phyloP scores from a whole-genome alignment of 2,113 vertebrate genomes.

The Apeltes quadracus region DNA sequence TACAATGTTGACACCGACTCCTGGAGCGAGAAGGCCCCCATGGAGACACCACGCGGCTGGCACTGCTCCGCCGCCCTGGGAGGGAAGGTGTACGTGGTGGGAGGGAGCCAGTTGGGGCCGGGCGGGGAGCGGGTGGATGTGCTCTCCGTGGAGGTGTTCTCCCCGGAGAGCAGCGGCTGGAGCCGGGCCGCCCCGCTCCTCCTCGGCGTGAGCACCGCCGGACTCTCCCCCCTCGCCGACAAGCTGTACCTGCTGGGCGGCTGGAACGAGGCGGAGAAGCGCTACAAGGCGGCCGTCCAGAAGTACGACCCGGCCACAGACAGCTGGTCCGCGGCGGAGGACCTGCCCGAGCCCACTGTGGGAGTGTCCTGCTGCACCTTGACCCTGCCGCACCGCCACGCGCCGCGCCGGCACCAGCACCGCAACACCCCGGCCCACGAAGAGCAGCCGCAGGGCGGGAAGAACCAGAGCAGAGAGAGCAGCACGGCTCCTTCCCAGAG shows the following conservation, averaged over 20 bases:
- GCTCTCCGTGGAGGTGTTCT: slow-evolving; percentile 82
- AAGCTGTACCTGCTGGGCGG: slow-evolving; percentile 82
- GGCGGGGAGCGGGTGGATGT: slow-evolving; percentile 84
- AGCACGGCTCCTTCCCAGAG: slow-evolving; percentile 59
- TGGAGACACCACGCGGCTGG: slow-evolving; percentile 85
- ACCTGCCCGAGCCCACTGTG: slow-evolving; percentile 84
- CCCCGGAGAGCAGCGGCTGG: slow-evolving; percentile 73
- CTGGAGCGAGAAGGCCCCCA: slow-evolving; percentile 77
- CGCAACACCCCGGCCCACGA: slow-evolving; percentile 74
- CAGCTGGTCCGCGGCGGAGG: slow-evolving; percentile 79
- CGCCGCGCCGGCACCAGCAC: slow-evolving; percentile 74
- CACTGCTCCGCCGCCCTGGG: slow-evolving; percentile 79
- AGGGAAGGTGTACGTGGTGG: slow-evolving; percentile 80
- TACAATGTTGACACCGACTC: slow-evolving; percentile 76
- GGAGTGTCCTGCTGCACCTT: slow-evolving; percentile 86
- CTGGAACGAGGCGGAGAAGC: slow-evolving; percentile 86
- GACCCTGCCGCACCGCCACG: slow-evolving; percentile 74
- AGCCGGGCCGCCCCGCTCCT: slow-evolving; percentile 75
- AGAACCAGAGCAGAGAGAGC: slow-evolving; percentile 66
- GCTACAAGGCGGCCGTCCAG: slow-evolving; percentile 83
- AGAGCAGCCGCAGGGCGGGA: slow-evolving; percentile 51
- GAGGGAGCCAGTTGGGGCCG: slow-evolving; percentile 84
- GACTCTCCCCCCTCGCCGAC: slow-evolving; percentile 76
- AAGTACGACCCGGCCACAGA: slow-evolving; percentile 82
- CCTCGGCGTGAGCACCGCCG: slow-evolving; percentile 83